Conservation (phyloP, 1,140 invertebrate species). For the Octopus bimaculoides region DNA sequence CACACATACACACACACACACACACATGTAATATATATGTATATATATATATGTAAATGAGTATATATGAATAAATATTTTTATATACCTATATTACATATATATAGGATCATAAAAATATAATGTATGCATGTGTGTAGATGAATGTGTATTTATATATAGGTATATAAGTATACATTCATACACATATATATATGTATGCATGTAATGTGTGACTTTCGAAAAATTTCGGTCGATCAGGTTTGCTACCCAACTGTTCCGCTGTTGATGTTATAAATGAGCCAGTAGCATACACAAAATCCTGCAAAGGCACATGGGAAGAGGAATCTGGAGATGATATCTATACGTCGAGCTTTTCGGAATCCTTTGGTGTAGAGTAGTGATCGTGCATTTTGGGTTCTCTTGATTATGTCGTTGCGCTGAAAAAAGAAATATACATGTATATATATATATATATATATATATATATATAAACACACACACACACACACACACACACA, state of each 20-base stretch:
- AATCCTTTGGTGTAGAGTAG: background rate
- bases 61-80: no score
- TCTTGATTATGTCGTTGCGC: background rate
- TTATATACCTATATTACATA: no score
- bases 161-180: no score
- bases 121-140: no score
- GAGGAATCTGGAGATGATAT: slow-evolving; percentile 56
- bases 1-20: no score
- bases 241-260: background rate
- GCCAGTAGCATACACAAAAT: slow-evolving; percentile 64
- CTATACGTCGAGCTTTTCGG: slow-evolving; percentile 40
- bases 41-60: no score
- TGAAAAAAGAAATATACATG: background rate
- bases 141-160: no score
- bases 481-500: background rate
- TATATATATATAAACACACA: background rate
- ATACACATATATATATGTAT: no score
- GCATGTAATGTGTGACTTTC: no score
- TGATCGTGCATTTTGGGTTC: background rate
- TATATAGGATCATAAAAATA: no score
- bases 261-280: slow-evolving; percentile 51
- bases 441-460: slow-evolving; percentile 4
- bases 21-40: no score
- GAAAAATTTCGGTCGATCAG: no score
- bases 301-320: slow-evolving; percentile 59